Percentiles rank a stretch among this genome's conserved stretches.
Evolutionary conservation across 2,797 vertebrate species (phyloP).

Genomic region (Mormyrus proboscirostris): DNA sequence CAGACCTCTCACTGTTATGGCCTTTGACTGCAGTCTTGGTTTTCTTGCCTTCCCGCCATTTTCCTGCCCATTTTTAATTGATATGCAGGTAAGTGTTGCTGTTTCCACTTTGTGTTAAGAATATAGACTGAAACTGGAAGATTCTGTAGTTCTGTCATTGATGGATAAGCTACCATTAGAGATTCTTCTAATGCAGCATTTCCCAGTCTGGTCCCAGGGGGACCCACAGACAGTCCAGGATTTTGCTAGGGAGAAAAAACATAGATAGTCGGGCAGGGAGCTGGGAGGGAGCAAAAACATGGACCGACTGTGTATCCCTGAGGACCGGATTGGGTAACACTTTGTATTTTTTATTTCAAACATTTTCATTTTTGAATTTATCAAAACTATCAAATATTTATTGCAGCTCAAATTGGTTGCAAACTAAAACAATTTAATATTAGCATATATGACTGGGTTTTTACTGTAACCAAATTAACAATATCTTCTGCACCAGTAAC

Average conservation of each 20-base stretch:
- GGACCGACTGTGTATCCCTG: background rate
- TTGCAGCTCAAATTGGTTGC: background rate
- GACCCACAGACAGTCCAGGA: background rate
- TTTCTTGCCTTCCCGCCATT: background rate
- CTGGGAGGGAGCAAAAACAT: background rate
- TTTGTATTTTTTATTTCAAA: background rate
- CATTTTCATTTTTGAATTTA: background rate
- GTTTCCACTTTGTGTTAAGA: background rate
- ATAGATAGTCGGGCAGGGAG: background rate
- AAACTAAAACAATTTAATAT: background rate
- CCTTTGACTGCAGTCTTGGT: background rate
- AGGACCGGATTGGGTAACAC: background rate
- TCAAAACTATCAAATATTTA: background rate
- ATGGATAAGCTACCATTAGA: background rate
- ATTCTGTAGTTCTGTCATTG: background rate
- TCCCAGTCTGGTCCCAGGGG: background rate
- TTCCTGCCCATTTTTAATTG: background rate
- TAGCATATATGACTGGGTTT: background rate
- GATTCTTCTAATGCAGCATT: background rate
- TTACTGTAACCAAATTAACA: background rate
- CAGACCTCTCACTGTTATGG: background rate
- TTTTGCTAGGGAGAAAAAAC: background rate
- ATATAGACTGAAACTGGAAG: background rate
- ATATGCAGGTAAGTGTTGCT: background rate
- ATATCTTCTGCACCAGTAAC: background rate